Evolutionary conservation across 1,140 invertebrate genomes (phyloP).

Genomic region (Papilio machaon): DNA sequence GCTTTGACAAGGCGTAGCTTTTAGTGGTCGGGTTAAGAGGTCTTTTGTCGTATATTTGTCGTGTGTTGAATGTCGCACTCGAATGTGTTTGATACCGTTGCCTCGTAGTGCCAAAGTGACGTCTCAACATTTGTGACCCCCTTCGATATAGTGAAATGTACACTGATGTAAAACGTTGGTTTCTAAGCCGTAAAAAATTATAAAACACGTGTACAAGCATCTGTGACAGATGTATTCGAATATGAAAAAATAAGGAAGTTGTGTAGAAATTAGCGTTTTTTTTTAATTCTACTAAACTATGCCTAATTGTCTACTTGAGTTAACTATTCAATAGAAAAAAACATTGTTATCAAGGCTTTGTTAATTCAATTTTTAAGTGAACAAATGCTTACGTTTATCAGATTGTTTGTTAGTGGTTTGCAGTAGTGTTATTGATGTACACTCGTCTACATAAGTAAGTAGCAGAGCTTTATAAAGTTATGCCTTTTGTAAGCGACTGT

Average conservation of each 20-base stretch:
- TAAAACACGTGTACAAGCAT: neutral
- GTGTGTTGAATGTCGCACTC: neutral
- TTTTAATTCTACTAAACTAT: neutral
- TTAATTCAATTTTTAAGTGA: neutral
- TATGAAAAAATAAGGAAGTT: too few relatives aligned
- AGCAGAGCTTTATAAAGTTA: neutral
- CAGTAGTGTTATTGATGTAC: neutral
- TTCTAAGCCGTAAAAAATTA: neutral
- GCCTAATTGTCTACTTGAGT: neutral
- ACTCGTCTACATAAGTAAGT: neutral
- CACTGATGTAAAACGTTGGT: neutral
- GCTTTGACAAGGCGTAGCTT: conserved; percentile 6
- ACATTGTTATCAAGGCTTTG: conserved; percentile 1
- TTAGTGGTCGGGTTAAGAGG: neutral
- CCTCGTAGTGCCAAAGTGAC: neutral
- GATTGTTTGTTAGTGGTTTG: neutral
- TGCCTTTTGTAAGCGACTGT: neutral
- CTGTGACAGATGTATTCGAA: too few relatives aligned
- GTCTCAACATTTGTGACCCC: conserved; percentile 7
- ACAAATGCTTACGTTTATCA: neutral
- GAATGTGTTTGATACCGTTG: neutral
- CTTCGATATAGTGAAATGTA: neutral
- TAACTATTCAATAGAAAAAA: neutral
- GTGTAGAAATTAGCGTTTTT: too few relatives aligned
- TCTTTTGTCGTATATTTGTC: conserved; percentile 11